Conservation (phyloP, 2,888 invertebrate genomes). For the Adelognathus sp. region DNA sequence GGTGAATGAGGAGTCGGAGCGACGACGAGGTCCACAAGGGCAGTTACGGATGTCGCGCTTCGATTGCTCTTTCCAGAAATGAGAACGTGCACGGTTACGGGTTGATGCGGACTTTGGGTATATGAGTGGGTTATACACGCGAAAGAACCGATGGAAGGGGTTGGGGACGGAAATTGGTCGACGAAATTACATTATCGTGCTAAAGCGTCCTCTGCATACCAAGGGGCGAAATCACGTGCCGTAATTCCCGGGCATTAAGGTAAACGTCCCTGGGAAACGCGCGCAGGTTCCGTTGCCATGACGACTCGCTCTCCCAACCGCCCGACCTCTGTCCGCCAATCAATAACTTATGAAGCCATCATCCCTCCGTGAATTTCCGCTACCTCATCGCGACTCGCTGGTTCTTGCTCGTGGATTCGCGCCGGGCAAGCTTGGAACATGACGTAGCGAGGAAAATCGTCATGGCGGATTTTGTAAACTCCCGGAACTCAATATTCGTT, state of each 20-base stretch:
- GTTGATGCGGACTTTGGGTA: slow-evolving; percentile 4
- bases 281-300: slow-evolving; percentile 77
- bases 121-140: not conserved
- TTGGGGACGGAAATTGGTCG: slow-evolving; percentile 67
- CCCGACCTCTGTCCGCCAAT: slow-evolving; percentile 73
- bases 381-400: slow-evolving; percentile 15
- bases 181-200: slow-evolving; percentile 79
- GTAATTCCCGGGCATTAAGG: slow-evolving; percentile 81
- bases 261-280: slow-evolving; percentile 76
- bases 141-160: slow-evolving; percentile 32
- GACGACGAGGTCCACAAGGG: slow-evolving; percentile 21
- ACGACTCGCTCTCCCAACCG: slow-evolving; percentile 64
- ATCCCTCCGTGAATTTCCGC: slow-evolving; percentile 63
- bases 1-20: not conserved
- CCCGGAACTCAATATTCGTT: slow-evolving; percentile 22
- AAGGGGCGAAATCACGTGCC: slow-evolving; percentile 78
- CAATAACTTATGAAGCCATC: slow-evolving; percentile 80
- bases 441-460: slow-evolving; percentile 40
- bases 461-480: slow-evolving; percentile 34
- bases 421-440: slow-evolving; percentile 1
- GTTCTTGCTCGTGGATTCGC: slow-evolving; percentile 5
- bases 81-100: slow-evolving; percentile 16
- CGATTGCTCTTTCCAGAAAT: slow-evolving; percentile 37
- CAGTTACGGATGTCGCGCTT: slow-evolving; percentile 38
- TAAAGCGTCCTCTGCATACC: slow-evolving; percentile 75